Percentiles rank a stretch among this genome's conserved stretches.
Conservation (phyloP, 2,113 vertebrate genomes). For the Recurvirostra avosetta region DNA sequence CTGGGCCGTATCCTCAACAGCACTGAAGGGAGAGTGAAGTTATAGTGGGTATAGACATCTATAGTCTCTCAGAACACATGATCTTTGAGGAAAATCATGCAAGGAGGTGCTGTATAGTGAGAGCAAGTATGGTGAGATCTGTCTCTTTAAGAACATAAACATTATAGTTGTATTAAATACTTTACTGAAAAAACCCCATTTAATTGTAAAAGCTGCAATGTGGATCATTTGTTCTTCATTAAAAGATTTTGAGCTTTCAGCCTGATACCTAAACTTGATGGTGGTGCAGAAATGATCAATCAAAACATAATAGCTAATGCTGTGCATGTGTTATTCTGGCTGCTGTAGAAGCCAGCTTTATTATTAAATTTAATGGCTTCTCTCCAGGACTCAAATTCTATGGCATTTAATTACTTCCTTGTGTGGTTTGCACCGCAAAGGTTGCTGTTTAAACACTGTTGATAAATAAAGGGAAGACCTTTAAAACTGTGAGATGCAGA, state of each 20-base stretch:
- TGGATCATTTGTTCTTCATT: not conserved
- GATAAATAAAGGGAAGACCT: not conserved
- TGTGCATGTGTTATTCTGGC: not conserved
- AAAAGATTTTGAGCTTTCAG: not conserved
- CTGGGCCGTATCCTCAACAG: not conserved
- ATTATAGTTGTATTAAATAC: not conserved
- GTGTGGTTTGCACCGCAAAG: not conserved
- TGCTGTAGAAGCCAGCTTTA: not conserved
- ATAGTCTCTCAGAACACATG: not conserved
- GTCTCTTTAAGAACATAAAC: not conserved
- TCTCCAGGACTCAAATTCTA: not conserved
- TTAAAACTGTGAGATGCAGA: not conserved
- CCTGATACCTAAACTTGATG: not conserved
- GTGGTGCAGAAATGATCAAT: not conserved
- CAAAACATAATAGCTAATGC: not conserved
- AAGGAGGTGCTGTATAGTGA: not conserved
- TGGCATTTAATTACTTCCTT: not conserved
- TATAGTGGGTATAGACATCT: not conserved
- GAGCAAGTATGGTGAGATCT: not conserved
- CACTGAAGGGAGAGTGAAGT: not conserved
- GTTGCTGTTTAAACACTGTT: not conserved
- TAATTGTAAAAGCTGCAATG: not conserved
- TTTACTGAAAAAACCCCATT: not conserved
- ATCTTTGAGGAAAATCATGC: not conserved
- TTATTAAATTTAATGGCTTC: slow-evolving; percentile 18